These are phyloP conservation scores for Phlogophora meticulosa DNA, from an alignment of 2,888 invertebrate genomes.

Conservation along the genomic window DNA sequence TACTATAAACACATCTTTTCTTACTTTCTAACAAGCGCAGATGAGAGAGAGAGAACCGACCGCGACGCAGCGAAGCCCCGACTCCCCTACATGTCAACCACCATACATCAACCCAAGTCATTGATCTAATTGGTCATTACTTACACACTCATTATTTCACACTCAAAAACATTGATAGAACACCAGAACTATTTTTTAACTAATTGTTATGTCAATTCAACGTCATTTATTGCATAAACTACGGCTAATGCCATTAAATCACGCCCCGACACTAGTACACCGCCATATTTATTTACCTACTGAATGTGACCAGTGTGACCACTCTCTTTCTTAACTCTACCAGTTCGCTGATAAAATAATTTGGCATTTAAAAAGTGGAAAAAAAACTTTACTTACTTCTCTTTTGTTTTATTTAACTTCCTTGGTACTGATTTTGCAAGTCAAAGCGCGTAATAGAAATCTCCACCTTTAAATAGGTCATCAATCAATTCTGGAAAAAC, in stretches of 20 bases:
- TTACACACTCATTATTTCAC: slow-evolving; percentile 65
- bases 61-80: slow-evolving; percentile 78
- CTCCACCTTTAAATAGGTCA: neutral
- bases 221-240: slow-evolving; percentile 27
- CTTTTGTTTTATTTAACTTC: neutral
- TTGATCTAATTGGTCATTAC: slow-evolving; percentile 82
- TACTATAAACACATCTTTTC: slow-evolving; percentile 74
- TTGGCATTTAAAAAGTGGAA: neutral
- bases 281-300: slow-evolving; percentile 90
- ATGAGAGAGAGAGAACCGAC: slow-evolving; percentile 80
- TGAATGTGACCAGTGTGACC: slow-evolving; percentile 66
- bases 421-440: neutral
- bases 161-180: slow-evolving; percentile 46
- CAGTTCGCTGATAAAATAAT: too few species aligned
- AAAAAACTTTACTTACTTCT: neutral
- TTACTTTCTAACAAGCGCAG: slow-evolving; percentile 80
- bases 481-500: neutral
- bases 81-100: slow-evolving; percentile 82
- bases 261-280: slow-evolving; percentile 71
- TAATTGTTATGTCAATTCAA: slow-evolving; percentile 36
- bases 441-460: neutral
- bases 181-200: slow-evolving; percentile 31
- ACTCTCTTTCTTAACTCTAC: slow-evolving; percentile 1
- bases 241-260: slow-evolving; percentile 50
- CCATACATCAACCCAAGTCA: slow-evolving; percentile 79